These are phyloP conservation scores for Agraylea sexmaculata DNA, from an alignment of 1,140 invertebrate genomes.

Conservation along the genomic window DNA sequence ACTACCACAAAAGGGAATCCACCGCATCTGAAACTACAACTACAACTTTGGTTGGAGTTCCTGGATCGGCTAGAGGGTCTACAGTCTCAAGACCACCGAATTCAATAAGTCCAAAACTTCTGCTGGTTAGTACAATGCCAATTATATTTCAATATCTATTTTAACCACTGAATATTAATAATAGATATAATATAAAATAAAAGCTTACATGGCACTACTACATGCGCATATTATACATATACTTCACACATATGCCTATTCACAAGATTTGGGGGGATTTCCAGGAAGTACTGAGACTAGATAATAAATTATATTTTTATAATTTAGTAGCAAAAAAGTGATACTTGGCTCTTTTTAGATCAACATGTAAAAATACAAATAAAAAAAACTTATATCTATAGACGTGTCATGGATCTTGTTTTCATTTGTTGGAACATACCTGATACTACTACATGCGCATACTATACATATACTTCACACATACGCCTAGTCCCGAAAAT, in stretches of 20 bases:
- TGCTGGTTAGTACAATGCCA: conserved; percentile 10
- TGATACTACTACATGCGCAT: too few species aligned
- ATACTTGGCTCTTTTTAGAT: too few species aligned
- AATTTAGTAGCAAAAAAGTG: too few species aligned
- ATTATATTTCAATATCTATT: neutral
- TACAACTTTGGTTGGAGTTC: conserved; percentile 46
- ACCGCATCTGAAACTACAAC: conserved; percentile 57
- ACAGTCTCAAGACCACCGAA: conserved; percentile 15
- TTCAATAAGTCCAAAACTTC: conserved; percentile 17
- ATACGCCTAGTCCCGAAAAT: too few species aligned
- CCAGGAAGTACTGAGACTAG: too few species aligned
- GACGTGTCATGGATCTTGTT: too few species aligned
- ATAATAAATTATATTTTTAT: too few species aligned
- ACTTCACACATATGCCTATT: neutral
- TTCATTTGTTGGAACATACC: too few species aligned
- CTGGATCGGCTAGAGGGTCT: conserved; percentile 4
- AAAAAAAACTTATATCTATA: too few species aligned
- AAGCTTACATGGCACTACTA: neutral
- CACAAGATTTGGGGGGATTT: too few species aligned
- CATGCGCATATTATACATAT: neutral
- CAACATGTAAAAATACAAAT: too few species aligned
- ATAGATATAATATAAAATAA: neutral
- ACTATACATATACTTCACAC: too few species aligned
- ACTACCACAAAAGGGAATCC: conserved; percentile 51
- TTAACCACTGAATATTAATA: neutral